Base-by-base conservation (phyloP, 1,140 invertebrate genomes). In the Neelides sp. region DNA sequence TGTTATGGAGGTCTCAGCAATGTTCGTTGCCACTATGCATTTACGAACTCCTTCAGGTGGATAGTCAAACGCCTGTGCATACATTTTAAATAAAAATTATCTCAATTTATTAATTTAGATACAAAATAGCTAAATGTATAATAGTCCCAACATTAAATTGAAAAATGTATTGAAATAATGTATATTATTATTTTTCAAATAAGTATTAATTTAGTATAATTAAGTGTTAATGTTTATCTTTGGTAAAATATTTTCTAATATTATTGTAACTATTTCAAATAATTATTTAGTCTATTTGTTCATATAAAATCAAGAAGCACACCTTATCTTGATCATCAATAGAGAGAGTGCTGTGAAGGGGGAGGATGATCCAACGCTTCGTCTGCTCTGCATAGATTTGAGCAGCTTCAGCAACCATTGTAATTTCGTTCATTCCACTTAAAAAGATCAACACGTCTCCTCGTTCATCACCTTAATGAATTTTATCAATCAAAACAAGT, bases 1-100 rank as follows among this genome's bases (percentile, higher is more conserved):
- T 0, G 96, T 99, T 3, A 99, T 83, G 4, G 93, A 98, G 1
- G 96, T 98, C 73, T 99, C 96, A 0, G 96, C 94, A 50, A 99
- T 98, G 64, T 99, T 99, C n/a, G 95, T 99, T 1, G 92, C 91
- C 2, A 98, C 78, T 53, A 99, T 93, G 66, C 94, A 98, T 70
- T 99, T 99, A 54, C 95, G 73, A 1, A 92, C 75, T 22, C 91
- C 88, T 52, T 92, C 85, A 17, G 92, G 93, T n/a, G 92, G 77
- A 66, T 92, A 88, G 64, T 96, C 90, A 68, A 98, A 98, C 4
- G 96, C 88, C 82, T 85, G 54, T 50, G 39, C n/a, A 22, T 52
- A 55, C 28, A 51, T 35, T 37, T 24, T 48, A 49, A 44, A 53
- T 43, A 23, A 24, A 32, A 35, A 37, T 23, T 3, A 26, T 45